These are phyloP conservation scores for Coregonus ussuriensis DNA, from an alignment of 2,797 vertebrate genomes.

Conservation along the genomic window DNA sequence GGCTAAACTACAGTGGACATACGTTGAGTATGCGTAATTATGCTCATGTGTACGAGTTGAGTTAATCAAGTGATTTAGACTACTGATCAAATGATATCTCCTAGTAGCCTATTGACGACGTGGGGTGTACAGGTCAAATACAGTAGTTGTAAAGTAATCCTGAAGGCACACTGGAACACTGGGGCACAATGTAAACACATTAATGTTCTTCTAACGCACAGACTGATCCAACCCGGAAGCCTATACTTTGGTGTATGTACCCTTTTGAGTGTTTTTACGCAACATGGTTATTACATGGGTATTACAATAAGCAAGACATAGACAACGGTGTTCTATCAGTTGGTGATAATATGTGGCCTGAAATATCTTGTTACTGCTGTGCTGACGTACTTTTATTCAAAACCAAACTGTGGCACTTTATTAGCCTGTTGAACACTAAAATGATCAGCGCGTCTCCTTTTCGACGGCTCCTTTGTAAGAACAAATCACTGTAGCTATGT, in stretches of 20 bases:
- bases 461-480: conserved; percentile 51
- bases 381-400: conserved; percentile 65
- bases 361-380: conserved; percentile 62
- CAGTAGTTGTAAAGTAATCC: conserved; percentile 43
- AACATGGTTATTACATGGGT: conserved; percentile 19
- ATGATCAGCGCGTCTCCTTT: conserved; percentile 41
- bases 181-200: conserved; percentile 28
- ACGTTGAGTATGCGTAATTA: conserved; percentile 43
- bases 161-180: conserved; percentile 37
- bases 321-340: conserved; percentile 45
- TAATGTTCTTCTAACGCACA: conserved; percentile 16
- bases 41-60: conserved; percentile 47
- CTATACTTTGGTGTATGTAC: conserved; percentile 9
- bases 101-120: conserved; percentile 47
- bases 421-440: conserved; percentile 65
- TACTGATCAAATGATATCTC: conserved; percentile 36
- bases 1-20: conserved; percentile 53
- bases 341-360: conserved; percentile 46
- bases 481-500: conserved; percentile 55
- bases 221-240: conserved; percentile 17
- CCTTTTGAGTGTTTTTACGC: conserved; percentile 29
- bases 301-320: conserved; percentile 28
- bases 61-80: conserved; percentile 55
- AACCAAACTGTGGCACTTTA: conserved; percentile 86
- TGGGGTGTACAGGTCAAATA: conserved; percentile 36